phyloP scores from a whole-genome alignment of 1,140 invertebrate genomes.

The Heliothis subflexa region DNA sequence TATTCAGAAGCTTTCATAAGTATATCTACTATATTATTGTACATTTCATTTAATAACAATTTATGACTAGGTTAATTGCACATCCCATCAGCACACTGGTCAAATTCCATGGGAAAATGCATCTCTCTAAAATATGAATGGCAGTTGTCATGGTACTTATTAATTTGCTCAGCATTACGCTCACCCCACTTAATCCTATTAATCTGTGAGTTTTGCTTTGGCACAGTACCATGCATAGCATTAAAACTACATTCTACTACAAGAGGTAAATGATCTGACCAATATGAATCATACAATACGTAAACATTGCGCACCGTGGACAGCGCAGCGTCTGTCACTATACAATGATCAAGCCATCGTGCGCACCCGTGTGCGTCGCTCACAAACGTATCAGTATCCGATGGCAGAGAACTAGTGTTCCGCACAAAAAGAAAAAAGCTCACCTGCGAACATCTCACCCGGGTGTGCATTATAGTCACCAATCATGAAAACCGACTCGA shows the following conservation, averaged over 20 bases:
- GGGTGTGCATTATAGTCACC: slow-evolving; percentile 6
- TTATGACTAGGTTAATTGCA: neutral
- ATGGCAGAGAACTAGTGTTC: neutral
- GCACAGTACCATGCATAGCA: neutral
- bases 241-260: neutral
- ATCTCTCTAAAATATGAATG: neutral
- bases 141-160: neutral
- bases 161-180: neutral
- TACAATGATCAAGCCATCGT: too few relatives aligned
- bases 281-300: neutral
- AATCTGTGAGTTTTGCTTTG: neutral
- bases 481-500: neutral
- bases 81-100: neutral
- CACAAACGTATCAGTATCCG: neutral
- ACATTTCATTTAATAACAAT: neutral
- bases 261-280: neutral
- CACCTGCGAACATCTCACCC: neutral
- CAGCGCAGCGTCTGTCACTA: neutral
- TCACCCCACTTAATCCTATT: neutral
- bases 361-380: too few relatives aligned
- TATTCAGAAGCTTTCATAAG: too few relatives aligned
- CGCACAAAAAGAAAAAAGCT: slow-evolving; percentile 1
- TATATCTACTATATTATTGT: neutral
- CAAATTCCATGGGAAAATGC: neutral
- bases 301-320: neutral